These are phyloP conservation scores for Amiota mariae DNA, from an alignment of 2,888 invertebrate species.

Conservation along the genomic window DNA sequence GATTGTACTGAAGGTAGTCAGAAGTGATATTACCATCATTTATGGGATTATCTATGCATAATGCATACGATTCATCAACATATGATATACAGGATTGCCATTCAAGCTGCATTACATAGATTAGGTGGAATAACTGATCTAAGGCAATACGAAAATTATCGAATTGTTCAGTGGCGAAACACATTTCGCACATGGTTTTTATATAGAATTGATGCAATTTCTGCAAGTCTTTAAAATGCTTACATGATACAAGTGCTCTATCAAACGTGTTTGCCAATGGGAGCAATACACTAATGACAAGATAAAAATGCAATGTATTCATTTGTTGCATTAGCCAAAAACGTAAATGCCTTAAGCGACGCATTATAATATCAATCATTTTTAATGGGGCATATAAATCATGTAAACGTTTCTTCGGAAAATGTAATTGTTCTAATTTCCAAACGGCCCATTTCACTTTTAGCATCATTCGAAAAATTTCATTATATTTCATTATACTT, in stretches of 20 bases:
- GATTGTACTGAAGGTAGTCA: slow-evolving; percentile 58
- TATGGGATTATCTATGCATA: slow-evolving; percentile 42
- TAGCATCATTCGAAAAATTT: slow-evolving; percentile 75
- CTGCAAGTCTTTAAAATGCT: slow-evolving; percentile 66
- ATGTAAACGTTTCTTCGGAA: slow-evolving; percentile 57
- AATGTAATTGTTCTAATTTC: slow-evolving; percentile 74
- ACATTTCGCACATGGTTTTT: slow-evolving; percentile 64
- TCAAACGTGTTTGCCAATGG: slow-evolving; percentile 66
- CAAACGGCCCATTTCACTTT: slow-evolving; percentile 77
- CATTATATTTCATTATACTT: slow-evolving; percentile 66
- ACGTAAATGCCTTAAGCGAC: slow-evolving; percentile 75
- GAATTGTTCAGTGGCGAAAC: slow-evolving; percentile 60
- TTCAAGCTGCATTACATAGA: slow-evolving; percentile 68
- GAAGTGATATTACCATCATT: slow-evolving; percentile 37
- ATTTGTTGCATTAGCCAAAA: slow-evolving; percentile 76
- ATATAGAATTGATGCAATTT: slow-evolving; percentile 69
- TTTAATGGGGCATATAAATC: slow-evolving; percentile 61
- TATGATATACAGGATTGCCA: slow-evolving; percentile 64
- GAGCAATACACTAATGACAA: slow-evolving; percentile 73
- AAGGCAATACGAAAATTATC: slow-evolving; percentile 58
- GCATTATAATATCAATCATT: slow-evolving; percentile 67
- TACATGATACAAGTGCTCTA: slow-evolving; percentile 58
- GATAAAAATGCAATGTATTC: slow-evolving; percentile 75
- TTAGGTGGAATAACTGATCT: slow-evolving; percentile 69
- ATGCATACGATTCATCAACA: slow-evolving; percentile 54